Evolutionary conservation across 2,888 invertebrate species (phyloP).

Genomic region (Clivina fossor): DNA sequence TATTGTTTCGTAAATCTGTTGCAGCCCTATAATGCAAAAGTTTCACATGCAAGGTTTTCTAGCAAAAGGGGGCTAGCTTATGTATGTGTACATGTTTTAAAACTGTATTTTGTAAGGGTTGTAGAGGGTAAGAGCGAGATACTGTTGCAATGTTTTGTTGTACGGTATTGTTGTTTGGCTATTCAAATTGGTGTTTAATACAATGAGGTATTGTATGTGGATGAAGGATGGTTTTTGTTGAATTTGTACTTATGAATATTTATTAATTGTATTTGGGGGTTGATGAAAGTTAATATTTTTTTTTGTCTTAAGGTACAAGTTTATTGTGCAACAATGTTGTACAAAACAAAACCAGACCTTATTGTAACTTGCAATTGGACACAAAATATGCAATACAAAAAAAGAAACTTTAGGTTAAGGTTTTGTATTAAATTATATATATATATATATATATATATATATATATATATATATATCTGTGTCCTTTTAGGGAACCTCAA

Average conservation of each 20-base stretch:
- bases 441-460: no score
- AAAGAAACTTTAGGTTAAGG: no score
- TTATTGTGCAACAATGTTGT: no score
- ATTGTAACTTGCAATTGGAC: no score
- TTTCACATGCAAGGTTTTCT: conserved; percentile 11
- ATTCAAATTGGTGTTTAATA: conserved; percentile 32
- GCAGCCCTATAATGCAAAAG: conserved; percentile 12
- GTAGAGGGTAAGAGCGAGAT: conserved; percentile 1
- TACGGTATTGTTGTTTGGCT: conserved; percentile 15
- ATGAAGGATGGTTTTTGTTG: conserved; percentile 11
- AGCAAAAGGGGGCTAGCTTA: neutral
- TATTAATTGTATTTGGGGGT: conserved; percentile 20
- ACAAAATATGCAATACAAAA: no score
- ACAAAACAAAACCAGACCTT: no score
- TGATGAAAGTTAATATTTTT: no score
- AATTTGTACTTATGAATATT: conserved; percentile 27
- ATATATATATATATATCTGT: no score
- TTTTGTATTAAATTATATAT: no score
- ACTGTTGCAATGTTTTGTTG: conserved; percentile 16
- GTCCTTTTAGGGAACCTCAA: no score
- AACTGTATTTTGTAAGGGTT: no score
- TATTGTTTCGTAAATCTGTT: conserved; percentile 29
- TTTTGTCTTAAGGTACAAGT: no score
- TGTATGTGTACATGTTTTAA: conserved; percentile 11
- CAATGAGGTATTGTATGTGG: conserved; percentile 15